Evolutionary conservation across 2,113 vertebrate species (phyloP), one percentile per base, ranked within the genome.

Genomic region (Ptychochromis oligacanthus): DNA sequence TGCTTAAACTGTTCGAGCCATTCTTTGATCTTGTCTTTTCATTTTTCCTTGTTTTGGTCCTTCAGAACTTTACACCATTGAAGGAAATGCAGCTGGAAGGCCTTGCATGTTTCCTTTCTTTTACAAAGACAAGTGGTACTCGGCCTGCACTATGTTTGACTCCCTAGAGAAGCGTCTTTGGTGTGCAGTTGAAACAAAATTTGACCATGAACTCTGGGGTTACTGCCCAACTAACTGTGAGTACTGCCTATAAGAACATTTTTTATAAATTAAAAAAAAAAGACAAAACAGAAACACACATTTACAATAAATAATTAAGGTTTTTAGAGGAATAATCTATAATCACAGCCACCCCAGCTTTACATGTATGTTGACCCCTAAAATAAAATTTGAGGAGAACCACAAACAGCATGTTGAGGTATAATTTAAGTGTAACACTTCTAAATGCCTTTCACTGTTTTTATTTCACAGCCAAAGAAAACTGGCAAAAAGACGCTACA

Each of bases 71-170:
- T 98, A 95, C 87, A 95, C 97, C 1, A 92, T 97, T 43, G 91
- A 62, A 56, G 98, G 97, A 88, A 98, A 97, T 83, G 94, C 94
- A 22, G 95, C 93, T 18, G 98, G 97, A 43, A 94, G 92, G 18
- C 94, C 95, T 3, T 98, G 97, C 85, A 94, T 96, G 43, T 97
- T 99, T 91, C 98, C 98, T n/a, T 98, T 99, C 88, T 93, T 94
- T 43, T 98, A 95, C 88, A n/a, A 70, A 5, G 81, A 90, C 28
- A 94, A 93, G 34, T 98, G 97, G 97, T 97, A 96, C 7, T 91
- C 95, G 15, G 94, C 96, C 3, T 99, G 98, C 85, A 97, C 95
- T 1, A 58, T 6, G 1, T n/a, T 57, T 1, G 96, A 96, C 17
- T 86, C 92, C 4, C 65, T 89, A 0, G 81, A 85, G 1, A 82